Conservation (phyloP, 2,113 vertebrate genomes). For the Actinemys pallida region DNA sequence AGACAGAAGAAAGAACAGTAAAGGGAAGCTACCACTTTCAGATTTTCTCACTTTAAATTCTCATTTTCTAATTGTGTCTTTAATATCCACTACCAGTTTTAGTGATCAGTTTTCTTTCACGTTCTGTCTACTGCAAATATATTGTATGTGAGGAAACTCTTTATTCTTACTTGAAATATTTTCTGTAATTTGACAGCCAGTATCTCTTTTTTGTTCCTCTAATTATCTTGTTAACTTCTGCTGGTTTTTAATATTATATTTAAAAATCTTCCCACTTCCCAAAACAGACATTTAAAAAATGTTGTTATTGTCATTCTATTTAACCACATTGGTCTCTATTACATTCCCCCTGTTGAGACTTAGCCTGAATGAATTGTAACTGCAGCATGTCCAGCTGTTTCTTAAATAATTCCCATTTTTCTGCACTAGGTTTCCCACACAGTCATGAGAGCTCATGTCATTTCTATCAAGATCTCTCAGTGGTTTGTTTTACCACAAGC, state of each 20-base stretch:
- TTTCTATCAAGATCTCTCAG: conserved; percentile 51
- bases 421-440: conserved; percentile 39
- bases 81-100: neutral
- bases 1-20: rapidly evolving
- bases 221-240: conserved; percentile 38
- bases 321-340: conserved; percentile 37
- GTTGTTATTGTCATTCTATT: conserved; percentile 51
- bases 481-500: conserved; percentile 59
- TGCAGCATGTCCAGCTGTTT: conserved; percentile 68
- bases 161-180: conserved; percentile 5
- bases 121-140: conserved; percentile 18
- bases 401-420: conserved; percentile 75
- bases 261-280: neutral
- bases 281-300: conserved; percentile 45
- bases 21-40: neutral
- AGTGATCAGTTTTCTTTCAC: neutral
- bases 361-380: conserved; percentile 62
- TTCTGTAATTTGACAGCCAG: neutral
- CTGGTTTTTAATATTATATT: neutral
- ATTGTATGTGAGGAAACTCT: neutral
- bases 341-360: conserved; percentile 67
- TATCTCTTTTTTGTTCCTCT: conserved; percentile 38
- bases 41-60: neutral
- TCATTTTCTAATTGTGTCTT: neutral
- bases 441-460: neutral